A percentile compares a stretch with the other conserved stretches of the same genome.
Evolutionary conservation across 64 coral and sea anemone species (phyloP).

Genomic region (Astreopora myriophthalma): DNA sequence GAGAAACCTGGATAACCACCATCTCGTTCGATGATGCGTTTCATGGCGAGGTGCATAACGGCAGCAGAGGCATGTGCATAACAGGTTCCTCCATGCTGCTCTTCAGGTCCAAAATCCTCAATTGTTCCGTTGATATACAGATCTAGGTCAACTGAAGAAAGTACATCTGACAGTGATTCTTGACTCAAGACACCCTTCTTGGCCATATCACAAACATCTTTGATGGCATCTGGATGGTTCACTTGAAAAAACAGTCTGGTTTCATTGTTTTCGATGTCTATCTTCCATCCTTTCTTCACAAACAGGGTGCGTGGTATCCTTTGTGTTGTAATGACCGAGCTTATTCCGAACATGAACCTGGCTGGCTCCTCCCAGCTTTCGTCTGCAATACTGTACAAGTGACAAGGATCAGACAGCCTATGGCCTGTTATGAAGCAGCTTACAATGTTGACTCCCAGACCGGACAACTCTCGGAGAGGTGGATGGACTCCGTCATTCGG

Average conservation of each 20-base stretch:
- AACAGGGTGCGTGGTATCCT: conserved; percentile 48
- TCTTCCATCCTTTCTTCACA: conserved; percentile 48
- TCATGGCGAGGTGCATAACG: no score
- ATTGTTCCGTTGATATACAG: conserved; percentile 76
- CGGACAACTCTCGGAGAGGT: neutral
- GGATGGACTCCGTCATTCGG: neutral
- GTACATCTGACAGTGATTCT: conserved; percentile 14
- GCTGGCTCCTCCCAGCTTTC: neutral
- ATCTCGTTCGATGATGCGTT: no score
- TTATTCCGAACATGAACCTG: conserved; percentile 43
- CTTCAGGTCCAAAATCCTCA: no score
- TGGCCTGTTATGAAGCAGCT: conserved; percentile 31
- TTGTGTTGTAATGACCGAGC: conserved; percentile 37
- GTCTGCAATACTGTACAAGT: neutral
- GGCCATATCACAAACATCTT: conserved; percentile 27
- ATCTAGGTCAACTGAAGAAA: conserved; percentile 31
- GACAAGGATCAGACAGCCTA: neutral
- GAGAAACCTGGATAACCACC: no score
- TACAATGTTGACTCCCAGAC: neutral
- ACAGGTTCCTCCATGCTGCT: no score
- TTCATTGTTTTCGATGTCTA: conserved; percentile 65
- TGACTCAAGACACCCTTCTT: conserved; percentile 25
- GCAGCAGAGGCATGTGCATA: no score
- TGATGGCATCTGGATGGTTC: conserved; percentile 55
- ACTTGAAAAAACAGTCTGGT: conserved; percentile 59